Percentiles rank a stretch among this genome's conserved stretches.
phyloP scores from a whole-genome alignment of 2,113 vertebrate species.

The Struthio camelus region DNA sequence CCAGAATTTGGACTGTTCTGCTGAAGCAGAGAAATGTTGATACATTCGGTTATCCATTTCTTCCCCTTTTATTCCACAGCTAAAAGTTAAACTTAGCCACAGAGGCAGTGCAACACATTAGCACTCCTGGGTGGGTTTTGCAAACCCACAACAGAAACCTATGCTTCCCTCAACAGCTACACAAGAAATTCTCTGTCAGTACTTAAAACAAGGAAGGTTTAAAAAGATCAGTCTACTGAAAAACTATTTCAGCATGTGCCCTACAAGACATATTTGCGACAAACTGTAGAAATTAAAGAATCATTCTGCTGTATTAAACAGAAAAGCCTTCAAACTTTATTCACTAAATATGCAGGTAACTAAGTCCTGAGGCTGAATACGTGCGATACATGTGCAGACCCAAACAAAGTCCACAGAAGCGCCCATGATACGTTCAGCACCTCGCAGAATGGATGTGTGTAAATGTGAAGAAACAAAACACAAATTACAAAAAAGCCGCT shows the following conservation, averaged over 20 bases:
- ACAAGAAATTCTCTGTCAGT: neutral
- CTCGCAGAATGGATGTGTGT: neutral
- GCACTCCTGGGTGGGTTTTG: neutral
- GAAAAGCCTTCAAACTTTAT: neutral
- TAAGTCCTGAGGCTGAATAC: neutral
- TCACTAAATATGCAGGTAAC: neutral
- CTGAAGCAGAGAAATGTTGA: neutral
- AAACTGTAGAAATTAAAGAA: neutral
- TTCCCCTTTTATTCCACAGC: constrained; percentile 22
- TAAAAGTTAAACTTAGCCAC: neutral
- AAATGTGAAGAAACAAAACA: neutral
- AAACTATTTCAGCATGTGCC: neutral
- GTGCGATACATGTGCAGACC: neutral
- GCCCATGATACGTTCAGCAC: neutral
- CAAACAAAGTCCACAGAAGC: neutral
- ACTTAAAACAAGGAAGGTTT: neutral
- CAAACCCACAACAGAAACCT: neutral
- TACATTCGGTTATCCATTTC: neutral
- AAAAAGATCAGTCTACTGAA: neutral
- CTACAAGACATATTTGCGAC: neutral
- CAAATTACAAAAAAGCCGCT: neutral
- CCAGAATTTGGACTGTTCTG: neutral
- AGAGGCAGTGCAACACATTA: neutral
- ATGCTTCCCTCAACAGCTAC: neutral
- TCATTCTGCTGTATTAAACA: neutral